Conservation (phyloP, 2,113 vertebrate species). For the Choloepus hoffmanni region DNA sequence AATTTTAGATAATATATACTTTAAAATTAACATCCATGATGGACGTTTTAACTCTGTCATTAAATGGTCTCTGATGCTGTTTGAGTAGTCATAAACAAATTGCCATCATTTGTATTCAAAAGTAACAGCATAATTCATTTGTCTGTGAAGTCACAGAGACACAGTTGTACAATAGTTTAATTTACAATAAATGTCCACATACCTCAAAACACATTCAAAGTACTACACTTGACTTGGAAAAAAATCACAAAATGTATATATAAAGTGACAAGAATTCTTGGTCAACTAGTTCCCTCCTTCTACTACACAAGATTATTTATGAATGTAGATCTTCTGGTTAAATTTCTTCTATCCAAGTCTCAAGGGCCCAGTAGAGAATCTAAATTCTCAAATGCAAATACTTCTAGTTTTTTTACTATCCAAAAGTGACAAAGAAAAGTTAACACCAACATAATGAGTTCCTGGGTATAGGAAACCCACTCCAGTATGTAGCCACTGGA, state of each 20-base stretch:
- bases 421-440: constrained; percentile 55
- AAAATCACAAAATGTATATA: constrained; percentile 46
- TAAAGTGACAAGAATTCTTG: constrained; percentile 61
- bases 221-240: not conserved
- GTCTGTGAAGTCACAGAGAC: constrained; percentile 70
- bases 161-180: constrained; percentile 70
- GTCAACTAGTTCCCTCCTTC: constrained; percentile 37
- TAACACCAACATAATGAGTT: constrained; percentile 57
- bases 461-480: constrained; percentile 24
- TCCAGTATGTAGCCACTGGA: not conserved
- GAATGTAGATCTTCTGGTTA: constrained; percentile 37
- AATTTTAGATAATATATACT: constrained; percentile 15
- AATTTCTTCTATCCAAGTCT: constrained; percentile 58
- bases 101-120: constrained; percentile 49
- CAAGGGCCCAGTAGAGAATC: constrained; percentile 50
- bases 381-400: constrained; percentile 51
- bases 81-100: not conserved
- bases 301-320: not conserved
- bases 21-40: constrained; percentile 48
- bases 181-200: constrained; percentile 69
- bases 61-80: constrained; percentile 34
- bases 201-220: constrained; percentile 60
- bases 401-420: constrained; percentile 10
- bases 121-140: constrained; percentile 68
- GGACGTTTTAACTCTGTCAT: constrained; percentile 48